Percentiles rank a stretch among this genome's conserved stretches.
Evolutionary conservation across 2,797 vertebrate species (phyloP).

Genomic region (Oryzias sinensis): DNA sequence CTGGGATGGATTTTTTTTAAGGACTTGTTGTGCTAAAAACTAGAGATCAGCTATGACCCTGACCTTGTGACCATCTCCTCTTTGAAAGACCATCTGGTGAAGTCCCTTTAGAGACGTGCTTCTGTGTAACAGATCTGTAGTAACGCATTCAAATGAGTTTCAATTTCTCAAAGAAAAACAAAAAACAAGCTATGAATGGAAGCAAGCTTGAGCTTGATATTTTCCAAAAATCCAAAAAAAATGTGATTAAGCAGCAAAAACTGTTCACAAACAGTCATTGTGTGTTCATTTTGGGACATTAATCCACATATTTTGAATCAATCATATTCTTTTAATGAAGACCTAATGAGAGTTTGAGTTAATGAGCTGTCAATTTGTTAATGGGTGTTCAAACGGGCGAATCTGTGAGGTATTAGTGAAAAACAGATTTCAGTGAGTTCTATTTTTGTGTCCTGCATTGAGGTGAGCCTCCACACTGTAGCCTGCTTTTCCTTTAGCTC

Average conservation of each 20-base stretch:
- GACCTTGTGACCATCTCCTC: constrained; percentile 47
- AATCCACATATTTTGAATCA: no score
- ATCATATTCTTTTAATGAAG: no score
- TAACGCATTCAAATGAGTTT: constrained; percentile 43
- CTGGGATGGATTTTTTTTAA: constrained; percentile 41
- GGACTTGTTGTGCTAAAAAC: constrained; percentile 55
- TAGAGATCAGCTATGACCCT: constrained; percentile 54
- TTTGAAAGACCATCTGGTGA: constrained; percentile 74
- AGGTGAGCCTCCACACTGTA: constrained; percentile 39
- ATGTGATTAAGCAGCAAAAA: no score
- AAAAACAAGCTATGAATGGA: constrained; percentile 14
- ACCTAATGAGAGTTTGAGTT: constrained; percentile 18
- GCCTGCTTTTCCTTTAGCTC: constrained; percentile 22
- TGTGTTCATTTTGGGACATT: no score
- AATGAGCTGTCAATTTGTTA: constrained; percentile 45
- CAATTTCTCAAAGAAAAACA: constrained; percentile 33
- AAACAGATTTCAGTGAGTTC: constrained; percentile 54
- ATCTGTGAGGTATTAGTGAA: constrained; percentile 46
- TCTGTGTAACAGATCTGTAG: constrained; percentile 45
- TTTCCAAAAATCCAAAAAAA: constrained; percentile 16
- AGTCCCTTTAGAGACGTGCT: constrained; percentile 57
- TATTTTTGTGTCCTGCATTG: constrained; percentile 47
- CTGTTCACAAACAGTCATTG: no score
- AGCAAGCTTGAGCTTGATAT: constrained; percentile 18
- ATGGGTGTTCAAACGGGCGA: constrained; percentile 43